A percentile compares a stretch with the other conserved stretches of the same genome.
Conservation (phyloP, 2,113 vertebrate genomes). For the Lamprologus tigripictilis region DNA sequence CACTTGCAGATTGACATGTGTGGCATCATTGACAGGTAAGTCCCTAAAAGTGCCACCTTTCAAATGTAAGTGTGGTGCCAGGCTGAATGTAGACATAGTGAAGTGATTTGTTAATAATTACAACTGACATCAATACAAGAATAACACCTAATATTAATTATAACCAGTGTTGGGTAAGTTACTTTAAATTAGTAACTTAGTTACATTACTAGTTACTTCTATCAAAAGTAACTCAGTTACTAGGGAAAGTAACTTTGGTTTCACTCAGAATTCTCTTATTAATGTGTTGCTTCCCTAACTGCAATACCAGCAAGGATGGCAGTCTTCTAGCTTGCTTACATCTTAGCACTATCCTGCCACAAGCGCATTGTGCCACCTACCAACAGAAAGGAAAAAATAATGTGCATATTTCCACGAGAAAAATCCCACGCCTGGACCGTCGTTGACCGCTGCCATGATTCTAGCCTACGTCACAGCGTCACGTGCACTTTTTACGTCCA, state of each 20-base stretch:
- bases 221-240: background rate
- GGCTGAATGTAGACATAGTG: background rate
- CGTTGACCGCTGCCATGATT: rapidly evolving
- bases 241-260: background rate
- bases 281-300: background rate
- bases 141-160: background rate
- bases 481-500: rapidly evolving
- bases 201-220: background rate
- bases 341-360: background rate
- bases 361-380: rapidly evolving
- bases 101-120: background rate
- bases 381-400: background rate
- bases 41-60: background rate
- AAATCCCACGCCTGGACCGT: background rate
- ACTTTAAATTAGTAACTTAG: background rate
- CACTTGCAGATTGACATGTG: constrained; percentile 90
- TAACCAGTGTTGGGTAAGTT: background rate
- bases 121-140: background rate
- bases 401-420: background rate
- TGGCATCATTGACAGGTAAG: constrained; percentile 89
- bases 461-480: background rate
- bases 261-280: background rate
- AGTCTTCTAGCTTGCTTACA: background rate
- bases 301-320: background rate
- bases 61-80: background rate